Base-by-base conservation (phyloP, 1,140 invertebrate species). In the Apis laboriosa region DNA sequence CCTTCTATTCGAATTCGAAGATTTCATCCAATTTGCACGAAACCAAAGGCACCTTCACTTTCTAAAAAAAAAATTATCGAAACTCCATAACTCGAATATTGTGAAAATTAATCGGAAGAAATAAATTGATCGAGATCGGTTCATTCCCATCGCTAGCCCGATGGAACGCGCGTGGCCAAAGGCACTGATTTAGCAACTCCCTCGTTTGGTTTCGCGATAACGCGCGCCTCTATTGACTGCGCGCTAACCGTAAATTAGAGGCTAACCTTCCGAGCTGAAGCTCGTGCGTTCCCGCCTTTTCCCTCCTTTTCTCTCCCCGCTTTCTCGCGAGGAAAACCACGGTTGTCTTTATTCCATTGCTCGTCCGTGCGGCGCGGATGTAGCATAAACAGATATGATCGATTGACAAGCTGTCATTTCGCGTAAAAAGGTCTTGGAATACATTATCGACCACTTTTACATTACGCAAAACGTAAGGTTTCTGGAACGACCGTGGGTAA, bases 151-250 rank as follows among this genome's bases (percentile, higher is more conserved):
- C 55, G 17, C 64, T 66, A 21, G 9, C 11, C 8, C 17, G 1
- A 3, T 34, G 28, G 9, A 64, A 34, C 9, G 15, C 28, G 28
- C 28, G 63, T 64, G 9, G 28, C 11, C 34, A 11, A 71, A 71
- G 70, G n/a, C 17, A 43, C 49, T 71, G 83, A 86, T 86, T 86
- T 84, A 86, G 85, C 68, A 58, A 86, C 81, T 86, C 60, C 43
- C 63, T 55, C 72, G 49, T 85, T 84, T 53, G 51, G 64, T 72
- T 72, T 86, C 49, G 71, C 28, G 83, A 85, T 86, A 85, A 77
- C 84, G n/a, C 34, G 64, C 64, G 28, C 58, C 73, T 60, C 51
- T 60, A 60, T 60, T 53, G 49, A 71, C 28, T 60, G 15, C 61
- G 56, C 67, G 43, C 71, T 86, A 78, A 43, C 63, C 60, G 80